Evolutionary conservation across 2,797 vertebrate genomes (phyloP).

Genomic region (Chelmon rostratus): DNA sequence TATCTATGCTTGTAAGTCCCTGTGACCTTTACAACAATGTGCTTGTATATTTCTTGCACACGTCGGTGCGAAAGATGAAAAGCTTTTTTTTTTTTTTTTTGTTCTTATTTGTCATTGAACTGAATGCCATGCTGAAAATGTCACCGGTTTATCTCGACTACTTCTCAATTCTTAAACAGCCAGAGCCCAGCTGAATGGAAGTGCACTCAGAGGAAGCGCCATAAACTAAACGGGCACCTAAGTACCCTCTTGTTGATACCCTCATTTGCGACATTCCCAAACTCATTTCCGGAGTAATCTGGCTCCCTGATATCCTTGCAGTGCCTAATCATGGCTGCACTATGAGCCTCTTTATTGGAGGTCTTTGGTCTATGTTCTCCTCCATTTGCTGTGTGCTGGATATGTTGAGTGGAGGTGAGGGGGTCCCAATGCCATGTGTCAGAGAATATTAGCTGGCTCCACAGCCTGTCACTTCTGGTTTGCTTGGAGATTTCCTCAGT

Average conservation of each 20-base stretch:
- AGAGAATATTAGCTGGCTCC: constrained; percentile 78
- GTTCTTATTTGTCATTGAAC: constrained; percentile 61
- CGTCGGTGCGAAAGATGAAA: constrained; percentile 70
- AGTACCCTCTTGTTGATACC: constrained; percentile 70
- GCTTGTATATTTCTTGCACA: constrained; percentile 65
- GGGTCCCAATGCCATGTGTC: constrained; percentile 81
- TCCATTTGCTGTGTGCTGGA: constrained; percentile 68
- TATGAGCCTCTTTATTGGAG: constrained; percentile 58
- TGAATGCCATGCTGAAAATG: constrained; percentile 82
- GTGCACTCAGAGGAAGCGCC: constrained; percentile 40
- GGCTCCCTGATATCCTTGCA: constrained; percentile 53
- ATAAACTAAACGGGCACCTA: constrained; percentile 64
- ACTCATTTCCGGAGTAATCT: constrained; percentile 78
- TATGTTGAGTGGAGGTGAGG: constrained; percentile 81
- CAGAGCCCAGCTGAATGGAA: constrained; percentile 41
- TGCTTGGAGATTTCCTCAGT: constrained; percentile 68
- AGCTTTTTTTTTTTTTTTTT: constrained; percentile 60
- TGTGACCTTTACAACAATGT: constrained; percentile 86
- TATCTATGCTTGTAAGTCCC: constrained; percentile 84
- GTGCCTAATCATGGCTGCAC: constrained; percentile 60
- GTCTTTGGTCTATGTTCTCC: constrained; percentile 64
- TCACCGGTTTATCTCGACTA: constrained; percentile 71
- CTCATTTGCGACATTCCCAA: constrained; percentile 67
- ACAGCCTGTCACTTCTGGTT: constrained; percentile 84
- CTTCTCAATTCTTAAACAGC: constrained; percentile 56